Conservation (phyloP, 2,888 invertebrate genomes). For the Drosophila conformis region DNA sequence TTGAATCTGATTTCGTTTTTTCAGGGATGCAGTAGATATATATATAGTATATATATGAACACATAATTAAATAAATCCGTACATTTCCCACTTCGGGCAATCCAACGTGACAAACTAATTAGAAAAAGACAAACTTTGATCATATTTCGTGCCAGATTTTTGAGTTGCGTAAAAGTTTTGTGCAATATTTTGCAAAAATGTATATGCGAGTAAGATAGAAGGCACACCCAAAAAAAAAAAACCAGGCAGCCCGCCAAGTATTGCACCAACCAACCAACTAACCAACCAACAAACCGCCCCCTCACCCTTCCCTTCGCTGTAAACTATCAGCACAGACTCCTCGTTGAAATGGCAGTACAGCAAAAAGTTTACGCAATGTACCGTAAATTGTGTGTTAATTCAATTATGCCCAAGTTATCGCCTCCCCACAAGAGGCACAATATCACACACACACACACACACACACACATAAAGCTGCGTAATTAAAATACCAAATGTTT, state of each 20-base stretch:
- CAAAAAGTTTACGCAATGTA: conserved; percentile 79
- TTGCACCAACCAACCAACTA: conserved; percentile 14
- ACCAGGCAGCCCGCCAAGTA: conserved; percentile 38
- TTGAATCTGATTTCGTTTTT: neutral
- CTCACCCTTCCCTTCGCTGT: neutral
- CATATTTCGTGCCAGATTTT: conserved; percentile 52
- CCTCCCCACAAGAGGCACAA: conserved; percentile 41
- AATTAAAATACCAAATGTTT: conserved; percentile 83
- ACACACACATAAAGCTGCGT: conserved; percentile 44
- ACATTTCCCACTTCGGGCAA: neutral
- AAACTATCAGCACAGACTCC: conserved; percentile 23
- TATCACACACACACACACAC: conserved; percentile 15
- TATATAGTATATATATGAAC: too few species aligned
- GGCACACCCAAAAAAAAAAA: conserved; percentile 7
- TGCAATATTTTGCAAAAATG: conserved; percentile 41
- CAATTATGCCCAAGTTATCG: conserved; percentile 74
- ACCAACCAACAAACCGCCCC: neutral
- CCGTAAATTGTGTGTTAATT: conserved; percentile 82
- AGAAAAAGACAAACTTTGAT: conserved; percentile 30
- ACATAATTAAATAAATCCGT: neutral
- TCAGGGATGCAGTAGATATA: neutral
- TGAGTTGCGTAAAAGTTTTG: conserved; percentile 47
- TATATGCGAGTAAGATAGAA: neutral
- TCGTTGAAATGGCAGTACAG: conserved; percentile 38
- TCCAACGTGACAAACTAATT: conserved; percentile 6